Evolutionary conservation across 2,888 invertebrate species (phyloP).

Genomic region (Epirrita christyi): DNA sequence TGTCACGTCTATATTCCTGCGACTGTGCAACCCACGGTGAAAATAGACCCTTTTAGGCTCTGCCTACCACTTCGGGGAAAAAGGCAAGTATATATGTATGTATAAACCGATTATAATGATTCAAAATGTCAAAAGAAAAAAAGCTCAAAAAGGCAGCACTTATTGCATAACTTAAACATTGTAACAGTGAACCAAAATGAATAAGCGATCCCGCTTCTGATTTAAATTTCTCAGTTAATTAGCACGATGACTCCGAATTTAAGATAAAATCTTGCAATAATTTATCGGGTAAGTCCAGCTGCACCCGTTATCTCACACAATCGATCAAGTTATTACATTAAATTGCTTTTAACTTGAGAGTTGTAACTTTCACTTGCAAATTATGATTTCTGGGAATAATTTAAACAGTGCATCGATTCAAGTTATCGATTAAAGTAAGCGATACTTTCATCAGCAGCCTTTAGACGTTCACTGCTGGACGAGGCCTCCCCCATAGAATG

Average conservation of each 20-base stretch:
- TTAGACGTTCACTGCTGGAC: too few relatives aligned
- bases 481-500: too few relatives aligned
- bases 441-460: not conserved
- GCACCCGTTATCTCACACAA: conserved; percentile 31
- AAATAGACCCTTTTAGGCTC: too few relatives aligned
- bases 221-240: conserved; percentile 15
- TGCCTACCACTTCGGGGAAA: too few relatives aligned
- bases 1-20: too few relatives aligned
- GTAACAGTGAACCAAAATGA: not conserved
- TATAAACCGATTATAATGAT: too few relatives aligned
- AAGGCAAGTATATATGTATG: too few relatives aligned
- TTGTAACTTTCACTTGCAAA: conserved; percentile 21
- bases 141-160: too few relatives aligned
- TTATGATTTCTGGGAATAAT: conserved; percentile 16
- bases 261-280: conserved; percentile 24
- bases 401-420: conserved; percentile 16
- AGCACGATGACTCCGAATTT: conserved; percentile 14
- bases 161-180: too few relatives aligned
- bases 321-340: conserved; percentile 37
- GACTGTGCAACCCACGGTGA: too few relatives aligned
- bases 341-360: conserved; percentile 29
- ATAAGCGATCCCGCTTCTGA: conserved; percentile 1
- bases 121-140: too few relatives aligned
- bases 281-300: conserved; percentile 28
- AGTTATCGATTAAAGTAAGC: too few relatives aligned